Evolutionary conservation across 2,888 invertebrate species (phyloP), one percentile per base, ranked within the genome.

Genomic region (Himalopsyche tibetana): DNA sequence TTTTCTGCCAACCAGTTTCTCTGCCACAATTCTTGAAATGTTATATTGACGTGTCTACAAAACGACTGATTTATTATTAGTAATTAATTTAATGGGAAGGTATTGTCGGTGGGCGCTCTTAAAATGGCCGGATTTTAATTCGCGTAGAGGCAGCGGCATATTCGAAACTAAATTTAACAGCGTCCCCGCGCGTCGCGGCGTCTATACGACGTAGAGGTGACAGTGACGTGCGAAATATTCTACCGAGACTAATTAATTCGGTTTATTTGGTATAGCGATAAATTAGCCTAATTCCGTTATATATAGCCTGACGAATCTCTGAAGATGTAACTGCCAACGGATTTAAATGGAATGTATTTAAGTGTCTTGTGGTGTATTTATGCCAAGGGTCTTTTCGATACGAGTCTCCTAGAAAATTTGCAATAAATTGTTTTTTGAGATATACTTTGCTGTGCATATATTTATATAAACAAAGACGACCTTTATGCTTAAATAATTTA

Each of bases 121-220:
- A 63, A 63, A 63, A 28, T 63, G 19, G 19, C 28, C n/a, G 63
- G 19, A 63, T 63, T 63, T 63, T 63, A 19, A 63, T 19, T 63
- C 63, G 63, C 51, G 51, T 15, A 51, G 51, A 51, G 15, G 51
- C 51, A 4, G 51, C 36, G 17, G 80, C 80, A 42, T 17, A 80
- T 38, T 80, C 40, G 80, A 80, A 80, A 80, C 40, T 40, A 42
- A 80, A 80, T 40, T 80, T 80, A 80, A 80, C 36, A 12, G 40
- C 36, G 80, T 80, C 80, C 80, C 38, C 40, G 45, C 80, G 17
- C 84, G 55, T 51, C 84, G 79, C 84, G 82, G n/a, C 19, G 63
- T 19, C 28, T n/a, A 19, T 63, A 63, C 63, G 63, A 2, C 19
- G 63, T 63, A 19, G 63, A 63, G 63, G 63, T 63, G 63, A 63